phyloP scores from a whole-genome alignment of 2,113 vertebrate species.

The Sturnus vulgaris region DNA sequence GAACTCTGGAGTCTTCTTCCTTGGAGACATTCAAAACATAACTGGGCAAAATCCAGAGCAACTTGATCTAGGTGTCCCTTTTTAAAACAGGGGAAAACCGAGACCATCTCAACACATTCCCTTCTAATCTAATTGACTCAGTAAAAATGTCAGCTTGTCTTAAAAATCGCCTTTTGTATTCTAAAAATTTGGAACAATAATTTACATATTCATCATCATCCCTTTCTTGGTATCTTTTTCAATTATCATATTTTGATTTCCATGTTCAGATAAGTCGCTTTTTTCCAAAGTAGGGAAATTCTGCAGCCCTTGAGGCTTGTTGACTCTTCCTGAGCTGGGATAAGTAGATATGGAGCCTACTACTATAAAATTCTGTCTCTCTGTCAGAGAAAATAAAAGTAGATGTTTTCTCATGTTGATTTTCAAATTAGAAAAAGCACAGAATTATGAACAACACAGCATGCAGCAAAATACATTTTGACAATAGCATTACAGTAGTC shows the following conservation, averaged over 20 bases:
- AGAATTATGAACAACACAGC: background rate
- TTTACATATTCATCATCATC: background rate
- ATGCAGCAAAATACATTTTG: background rate
- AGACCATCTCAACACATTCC: fast-evolving
- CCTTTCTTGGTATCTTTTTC: background rate
- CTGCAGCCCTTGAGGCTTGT: background rate
- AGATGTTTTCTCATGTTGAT: background rate
- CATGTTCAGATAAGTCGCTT: background rate
- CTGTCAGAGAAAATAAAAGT: background rate
- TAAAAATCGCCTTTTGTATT: background rate
- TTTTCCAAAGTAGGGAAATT: background rate
- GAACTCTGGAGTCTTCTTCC: background rate
- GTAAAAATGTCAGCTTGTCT: background rate
- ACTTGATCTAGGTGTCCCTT: background rate
- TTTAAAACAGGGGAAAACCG: background rate
- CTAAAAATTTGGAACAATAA: background rate
- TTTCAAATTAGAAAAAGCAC: background rate
- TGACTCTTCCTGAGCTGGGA: background rate
- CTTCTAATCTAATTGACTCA: background rate
- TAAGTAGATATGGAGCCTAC: background rate
- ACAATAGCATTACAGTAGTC: background rate
- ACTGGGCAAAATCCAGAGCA: background rate
- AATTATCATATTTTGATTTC: background rate
- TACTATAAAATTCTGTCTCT: background rate
- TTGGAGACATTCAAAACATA: background rate